phyloP scores from a whole-genome alignment of 2,113 vertebrate genomes.

The Podarcis raffonei region DNA sequence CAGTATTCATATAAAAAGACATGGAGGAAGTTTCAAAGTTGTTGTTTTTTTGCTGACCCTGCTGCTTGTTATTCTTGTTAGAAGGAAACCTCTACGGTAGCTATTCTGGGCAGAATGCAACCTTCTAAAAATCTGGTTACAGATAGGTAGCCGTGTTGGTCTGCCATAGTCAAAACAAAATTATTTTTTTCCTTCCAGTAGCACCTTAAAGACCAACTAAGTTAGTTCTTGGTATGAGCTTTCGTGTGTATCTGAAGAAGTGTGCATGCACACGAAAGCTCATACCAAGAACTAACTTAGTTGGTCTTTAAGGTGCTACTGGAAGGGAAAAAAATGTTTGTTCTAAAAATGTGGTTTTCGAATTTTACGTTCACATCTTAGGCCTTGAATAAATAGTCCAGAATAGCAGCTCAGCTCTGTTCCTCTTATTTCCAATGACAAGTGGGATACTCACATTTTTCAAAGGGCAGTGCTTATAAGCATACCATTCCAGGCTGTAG shows the following conservation, averaged over 20 bases:
- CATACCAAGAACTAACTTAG: no score
- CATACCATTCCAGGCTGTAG: slow-evolving; percentile 97
- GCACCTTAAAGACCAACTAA: no score
- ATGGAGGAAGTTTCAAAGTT: background rate
- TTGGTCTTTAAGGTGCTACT: no score
- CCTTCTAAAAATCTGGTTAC: background rate
- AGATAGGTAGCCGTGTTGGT: no score
- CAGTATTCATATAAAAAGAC: background rate
- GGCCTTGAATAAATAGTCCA: background rate
- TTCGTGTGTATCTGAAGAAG: no score
- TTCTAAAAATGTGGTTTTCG: no score
- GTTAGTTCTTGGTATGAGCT: no score
- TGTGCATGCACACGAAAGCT: no score
- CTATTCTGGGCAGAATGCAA: background rate
- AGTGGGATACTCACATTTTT: slow-evolving; percentile 80
- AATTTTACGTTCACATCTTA: background rate
- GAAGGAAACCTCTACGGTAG: background rate
- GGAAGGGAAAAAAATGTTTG: no score
- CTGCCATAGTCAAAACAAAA: no score
- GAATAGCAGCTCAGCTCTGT: background rate
- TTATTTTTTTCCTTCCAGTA: no score
- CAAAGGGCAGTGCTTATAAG: slow-evolving; percentile 87
- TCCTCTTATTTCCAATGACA: background rate
- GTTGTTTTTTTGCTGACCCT: background rate
- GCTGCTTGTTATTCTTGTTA: background rate